phyloP scores from a whole-genome alignment of 2,888 invertebrate genomes.

The Noctua pronuba region DNA sequence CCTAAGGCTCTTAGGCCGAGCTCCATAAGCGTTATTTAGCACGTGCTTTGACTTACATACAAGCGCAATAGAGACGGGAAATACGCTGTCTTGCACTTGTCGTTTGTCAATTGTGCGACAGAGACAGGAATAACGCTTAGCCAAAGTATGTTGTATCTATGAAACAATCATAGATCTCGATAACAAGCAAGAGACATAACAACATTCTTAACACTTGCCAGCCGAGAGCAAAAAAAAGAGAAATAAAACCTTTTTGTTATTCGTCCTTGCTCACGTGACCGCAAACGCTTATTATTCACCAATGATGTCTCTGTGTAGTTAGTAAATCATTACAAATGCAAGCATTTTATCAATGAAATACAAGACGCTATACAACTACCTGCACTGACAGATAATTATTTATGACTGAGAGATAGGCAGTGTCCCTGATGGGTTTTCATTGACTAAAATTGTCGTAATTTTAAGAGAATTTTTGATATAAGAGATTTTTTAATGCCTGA shows the following conservation, averaged over 20 bases:
- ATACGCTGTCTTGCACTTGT: not conserved
- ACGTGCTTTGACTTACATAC: not conserved
- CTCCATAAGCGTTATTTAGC: not conserved
- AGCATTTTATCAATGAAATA: constrained; percentile 6
- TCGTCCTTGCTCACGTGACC: constrained; percentile 8
- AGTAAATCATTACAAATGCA: not conserved
- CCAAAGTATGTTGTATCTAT: not conserved
- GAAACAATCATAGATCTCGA: not conserved
- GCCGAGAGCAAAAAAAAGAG: not conserved
- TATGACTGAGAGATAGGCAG: not conserved
- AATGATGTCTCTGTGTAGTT: constrained; percentile 5
- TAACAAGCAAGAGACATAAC: not conserved
- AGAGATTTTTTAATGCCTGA: too few species aligned
- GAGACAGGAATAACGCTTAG: not conserved
- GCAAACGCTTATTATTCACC: not conserved
- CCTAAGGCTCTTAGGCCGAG: not conserved
- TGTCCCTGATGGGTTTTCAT: not conserved
- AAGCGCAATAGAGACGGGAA: not conserved
- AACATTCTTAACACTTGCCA: not conserved
- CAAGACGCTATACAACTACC: not conserved
- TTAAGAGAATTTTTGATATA: too few species aligned
- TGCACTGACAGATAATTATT: not conserved
- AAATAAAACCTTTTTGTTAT: not conserved
- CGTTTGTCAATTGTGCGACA: constrained; percentile 1
- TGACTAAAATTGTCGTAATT: not conserved